phyloP scores from a whole-genome alignment of 2,888 invertebrate species.

The Papilio protenor region DNA sequence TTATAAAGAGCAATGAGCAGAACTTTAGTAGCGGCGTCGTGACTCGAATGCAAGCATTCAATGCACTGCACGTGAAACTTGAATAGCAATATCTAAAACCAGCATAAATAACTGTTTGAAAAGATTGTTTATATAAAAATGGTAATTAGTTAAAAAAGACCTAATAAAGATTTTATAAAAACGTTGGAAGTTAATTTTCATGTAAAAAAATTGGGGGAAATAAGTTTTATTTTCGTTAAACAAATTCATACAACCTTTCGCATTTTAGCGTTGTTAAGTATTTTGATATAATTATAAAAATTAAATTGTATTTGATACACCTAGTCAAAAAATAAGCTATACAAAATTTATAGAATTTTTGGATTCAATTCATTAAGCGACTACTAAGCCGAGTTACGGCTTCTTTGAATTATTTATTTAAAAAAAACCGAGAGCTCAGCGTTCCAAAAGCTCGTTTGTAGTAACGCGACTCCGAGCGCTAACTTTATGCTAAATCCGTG shows the following conservation, averaged over 20 bases:
- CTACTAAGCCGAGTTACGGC: background rate
- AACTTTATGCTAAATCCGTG: slow-evolving; percentile 70
- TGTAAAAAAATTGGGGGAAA: background rate
- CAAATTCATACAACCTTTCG: too few species aligned
- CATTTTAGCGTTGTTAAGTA: too few species aligned
- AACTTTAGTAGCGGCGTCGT: background rate
- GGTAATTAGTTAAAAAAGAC: background rate
- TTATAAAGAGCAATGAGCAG: background rate
- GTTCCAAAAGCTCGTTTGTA: slow-evolving; percentile 54
- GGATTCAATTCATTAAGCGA: slow-evolving; percentile 1
- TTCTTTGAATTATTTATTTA: slow-evolving; percentile 18
- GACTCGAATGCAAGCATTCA: background rate
- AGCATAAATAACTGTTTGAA: background rate
- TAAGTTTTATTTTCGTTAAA: background rate
- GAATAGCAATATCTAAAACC: background rate
- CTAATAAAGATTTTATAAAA: background rate
- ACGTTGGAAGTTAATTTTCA: background rate
- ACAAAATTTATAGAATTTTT: background rate
- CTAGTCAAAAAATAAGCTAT: background rate
- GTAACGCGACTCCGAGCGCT: slow-evolving; percentile 47
- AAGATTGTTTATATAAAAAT: background rate
- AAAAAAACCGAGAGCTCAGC: slow-evolving; percentile 8
- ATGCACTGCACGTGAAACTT: background rate
- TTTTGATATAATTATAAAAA: too few species aligned
- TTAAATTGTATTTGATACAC: background rate